These are phyloP conservation scores for Microplitis mediator DNA, from an alignment of 1,140 invertebrate species.

Conservation along the genomic window DNA sequence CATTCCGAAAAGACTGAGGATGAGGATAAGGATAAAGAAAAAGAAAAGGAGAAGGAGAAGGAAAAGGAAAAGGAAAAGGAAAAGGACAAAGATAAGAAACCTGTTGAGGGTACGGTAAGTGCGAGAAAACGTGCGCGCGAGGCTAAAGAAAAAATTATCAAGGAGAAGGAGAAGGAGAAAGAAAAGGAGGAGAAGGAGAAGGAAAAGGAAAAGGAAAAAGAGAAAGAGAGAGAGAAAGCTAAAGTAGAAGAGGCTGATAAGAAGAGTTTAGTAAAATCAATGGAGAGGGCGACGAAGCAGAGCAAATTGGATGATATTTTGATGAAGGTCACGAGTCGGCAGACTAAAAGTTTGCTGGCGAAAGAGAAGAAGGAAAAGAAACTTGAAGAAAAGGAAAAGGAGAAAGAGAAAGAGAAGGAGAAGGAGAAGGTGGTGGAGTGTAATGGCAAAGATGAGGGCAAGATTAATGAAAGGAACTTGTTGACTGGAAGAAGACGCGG, in stretches of 20 bases:
- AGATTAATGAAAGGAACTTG: slow-evolving; percentile 32
- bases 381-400: slow-evolving; percentile 41
- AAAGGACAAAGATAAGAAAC: too few species aligned
- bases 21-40: slow-evolving; percentile 43
- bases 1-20: slow-evolving; percentile 56
- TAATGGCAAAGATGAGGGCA: slow-evolving; percentile 42
- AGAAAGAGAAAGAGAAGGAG: slow-evolving; percentile 45
- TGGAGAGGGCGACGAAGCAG: slow-evolving; percentile 37
- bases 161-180: neutral
- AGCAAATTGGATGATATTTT: slow-evolving; percentile 59
- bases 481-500: slow-evolving; percentile 45
- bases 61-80: slow-evolving; percentile 24
- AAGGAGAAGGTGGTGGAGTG: slow-evolving; percentile 36
- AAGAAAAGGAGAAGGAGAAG: slow-evolving; percentile 50
- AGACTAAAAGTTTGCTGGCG: slow-evolving; percentile 47
- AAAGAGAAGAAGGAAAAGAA: slow-evolving; percentile 49
- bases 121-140: slow-evolving; percentile 49
- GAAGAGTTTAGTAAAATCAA: slow-evolving; percentile 32
- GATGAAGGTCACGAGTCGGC: slow-evolving; percentile 52
- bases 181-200: slow-evolving; percentile 44
- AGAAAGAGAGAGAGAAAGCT: slow-evolving; percentile 32
- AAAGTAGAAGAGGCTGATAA: slow-evolving; percentile 25
- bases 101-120: slow-evolving; percentile 38
- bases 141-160: slow-evolving; percentile 27
- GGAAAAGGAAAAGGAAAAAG: slow-evolving; percentile 35